Base-by-base conservation (phyloP, 2,797 vertebrate genomes). In the Hypotaenidia philippensis region DNA sequence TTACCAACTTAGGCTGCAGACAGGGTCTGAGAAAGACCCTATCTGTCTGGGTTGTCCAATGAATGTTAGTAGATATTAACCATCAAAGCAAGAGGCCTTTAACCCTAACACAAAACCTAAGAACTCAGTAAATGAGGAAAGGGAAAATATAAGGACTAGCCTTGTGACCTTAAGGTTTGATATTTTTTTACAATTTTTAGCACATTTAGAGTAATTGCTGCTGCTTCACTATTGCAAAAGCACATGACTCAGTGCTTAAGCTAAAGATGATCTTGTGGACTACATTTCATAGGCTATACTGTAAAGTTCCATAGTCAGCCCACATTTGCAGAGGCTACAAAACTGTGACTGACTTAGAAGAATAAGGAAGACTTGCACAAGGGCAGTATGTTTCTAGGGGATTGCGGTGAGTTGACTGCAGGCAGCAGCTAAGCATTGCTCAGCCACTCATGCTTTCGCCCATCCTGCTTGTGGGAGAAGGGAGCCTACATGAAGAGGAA, bases 361-460 rank as follows among this genome's bases (percentile, higher is more conserved):
- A 59, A 69, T 6, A 40, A 1, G 31, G 40, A 79, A 57, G 15
- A 59, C 50, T 38, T 22, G 11, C 15, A n/a, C 25, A 59, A 64
- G 11, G 14, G 4, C 21, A 32, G 31, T 45, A 23, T 34, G 10
- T 55, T 41, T 64, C 41, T 59, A 26, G 9, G 12, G 25, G 10
- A 11, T 18, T 63, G 45, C 29, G 23, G 8, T 32, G 52, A 25
- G 12, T 13, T 77, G 26, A 49, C 19, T 14, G 13, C 47, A 60
- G 13, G 16, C 16, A 55, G 52, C 40, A 71, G 34, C 13, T 53
- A 47, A 65, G 32, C 6, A 13, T 34, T 4, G 0, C 32, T 31
- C 13, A 31, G 23, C 16, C 0, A 1, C 40, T 60, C 12, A 11
- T 7, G 4, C 5, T 2, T 66, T 74, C 1, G 1, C 4, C 18